Evolutionary conservation across 2,888 invertebrate species (phyloP).

Genomic region (Phragmatobia fuliginosa): DNA sequence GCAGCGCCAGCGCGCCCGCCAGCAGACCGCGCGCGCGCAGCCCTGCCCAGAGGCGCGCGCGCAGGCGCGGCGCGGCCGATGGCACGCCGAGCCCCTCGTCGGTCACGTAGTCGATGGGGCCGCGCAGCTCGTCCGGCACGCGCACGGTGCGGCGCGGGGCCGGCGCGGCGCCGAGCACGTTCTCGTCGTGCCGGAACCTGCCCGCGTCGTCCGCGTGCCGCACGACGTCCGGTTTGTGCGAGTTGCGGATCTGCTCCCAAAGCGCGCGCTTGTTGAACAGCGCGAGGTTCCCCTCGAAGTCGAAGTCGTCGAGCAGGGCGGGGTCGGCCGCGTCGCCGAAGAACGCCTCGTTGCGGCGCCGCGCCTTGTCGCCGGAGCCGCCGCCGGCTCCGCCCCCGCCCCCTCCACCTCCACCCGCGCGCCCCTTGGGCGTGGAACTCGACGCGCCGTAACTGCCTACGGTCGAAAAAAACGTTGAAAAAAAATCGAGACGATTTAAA

Average conservation of each 20-base stretch:
- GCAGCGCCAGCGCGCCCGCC: slow-evolving; percentile 88
- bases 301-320: slow-evolving; percentile 92
- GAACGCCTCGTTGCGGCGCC: slow-evolving; percentile 90
- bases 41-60: slow-evolving; percentile 89
- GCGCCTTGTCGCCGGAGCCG: slow-evolving; percentile 67
- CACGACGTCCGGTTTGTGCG: slow-evolving; percentile 73
- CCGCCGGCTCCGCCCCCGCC: slow-evolving; percentile 60
- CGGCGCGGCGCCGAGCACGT: slow-evolving; percentile 86
- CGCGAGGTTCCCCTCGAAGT: slow-evolving; percentile 97
- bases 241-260: slow-evolving; percentile 72
- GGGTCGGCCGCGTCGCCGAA: slow-evolving; percentile 91
- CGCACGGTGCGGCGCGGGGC: slow-evolving; percentile 81
- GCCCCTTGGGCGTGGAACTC: slow-evolving; percentile 81
- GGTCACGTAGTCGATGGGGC: slow-evolving; percentile 88
- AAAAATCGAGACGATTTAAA: no score
- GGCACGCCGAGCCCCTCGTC: slow-evolving; percentile 95
- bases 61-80: slow-evolving; percentile 89
- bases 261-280: slow-evolving; percentile 92
- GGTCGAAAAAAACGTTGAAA: background rate
- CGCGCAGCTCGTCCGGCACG: slow-evolving; percentile 88
- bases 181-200: slow-evolving; percentile 94
- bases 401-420: slow-evolving; percentile 80
- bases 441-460: slow-evolving; percentile 64
- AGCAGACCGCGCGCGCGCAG: slow-evolving; percentile 89
- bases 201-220: slow-evolving; percentile 69